Base-by-base conservation (phyloP, 1,140 invertebrate species). In the Sarcophaga peregrina region DNA sequence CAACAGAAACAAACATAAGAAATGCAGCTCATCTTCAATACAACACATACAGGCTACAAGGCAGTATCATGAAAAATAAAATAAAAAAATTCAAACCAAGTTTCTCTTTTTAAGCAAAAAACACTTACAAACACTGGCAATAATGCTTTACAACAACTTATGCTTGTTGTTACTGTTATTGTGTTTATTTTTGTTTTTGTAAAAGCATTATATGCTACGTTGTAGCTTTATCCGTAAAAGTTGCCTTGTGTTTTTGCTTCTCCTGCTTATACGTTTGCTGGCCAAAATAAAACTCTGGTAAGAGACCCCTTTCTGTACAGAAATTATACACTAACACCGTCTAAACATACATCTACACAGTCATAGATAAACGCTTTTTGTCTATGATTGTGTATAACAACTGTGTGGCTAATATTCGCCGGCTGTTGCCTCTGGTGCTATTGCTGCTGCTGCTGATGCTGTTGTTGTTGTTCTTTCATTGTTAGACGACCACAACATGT, bases 181-280 rank as follows among this genome's bases (percentile, higher is more conserved):
- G 17, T 50, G 52, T 37, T 50, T 78, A 8, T 48, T 5, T 48
- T 48, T 48, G 74, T 76, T 13, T 47, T 75, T 15, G 45, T 15
- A 15, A 48, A 48, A 50, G 48, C 75, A 50, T 17, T 76, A 7
- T 5, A 76, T n/a, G 50, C n/a, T 47, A 78, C 75, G 25, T 37
- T 37, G 25, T 37, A 78, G 75, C 75, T 78, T 78, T 78, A 78
- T 52, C 75, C 75, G 48, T 25, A 78, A 68, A 78, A 47, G 50
- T 78, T 78, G 20, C 47, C 50, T 78, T 52, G 9, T 46, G n/a
- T 68, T 20, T 20, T 20, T 25, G 8, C 20, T 78, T 78, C 75
- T 78, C 75, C 75, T 45, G 25, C 73, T 7, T 1, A 37, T 37
- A 37, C 1, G 25, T 37, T 37, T 37, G 25, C 4, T 37, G 25